Percentiles rank a stretch among this genome's conserved stretches.
phyloP scores from a whole-genome alignment of 2,797 vertebrate genomes.

The Antrozous pallidus region DNA sequence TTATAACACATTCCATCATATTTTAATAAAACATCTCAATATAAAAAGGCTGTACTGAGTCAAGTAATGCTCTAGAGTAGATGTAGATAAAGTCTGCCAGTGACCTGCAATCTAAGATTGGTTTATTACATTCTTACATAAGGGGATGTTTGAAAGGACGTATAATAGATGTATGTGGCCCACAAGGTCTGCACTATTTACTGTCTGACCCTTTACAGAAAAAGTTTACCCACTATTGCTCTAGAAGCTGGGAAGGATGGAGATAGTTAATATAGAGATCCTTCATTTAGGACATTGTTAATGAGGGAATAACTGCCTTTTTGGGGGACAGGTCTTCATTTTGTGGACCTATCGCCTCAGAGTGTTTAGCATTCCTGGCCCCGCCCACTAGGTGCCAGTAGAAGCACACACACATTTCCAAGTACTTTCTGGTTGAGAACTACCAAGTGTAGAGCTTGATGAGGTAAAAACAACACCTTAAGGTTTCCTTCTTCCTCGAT shows the following conservation, averaged over 20 bases:
- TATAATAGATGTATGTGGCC: background rate
- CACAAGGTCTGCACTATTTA: background rate
- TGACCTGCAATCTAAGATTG: background rate
- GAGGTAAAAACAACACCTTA: background rate
- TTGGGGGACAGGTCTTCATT: background rate
- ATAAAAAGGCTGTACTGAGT: background rate
- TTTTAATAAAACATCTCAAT: conserved; percentile 11
- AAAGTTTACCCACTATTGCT: background rate
- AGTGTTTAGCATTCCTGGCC: conserved; percentile 34
- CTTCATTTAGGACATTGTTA: conserved; percentile 25
- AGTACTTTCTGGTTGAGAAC: conserved; percentile 11
- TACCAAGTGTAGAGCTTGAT: conserved; percentile 15
- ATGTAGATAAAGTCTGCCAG: background rate
- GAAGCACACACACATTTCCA: conserved; percentile 7
- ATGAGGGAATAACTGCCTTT: background rate
- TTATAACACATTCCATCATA: background rate
- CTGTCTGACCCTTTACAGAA: background rate
- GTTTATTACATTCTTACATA: conserved; percentile 33
- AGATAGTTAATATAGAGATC: background rate
- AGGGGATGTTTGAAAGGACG: conserved; percentile 14
- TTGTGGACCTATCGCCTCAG: background rate
- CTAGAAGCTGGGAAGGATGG: background rate
- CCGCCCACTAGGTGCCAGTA: background rate
- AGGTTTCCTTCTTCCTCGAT: background rate
- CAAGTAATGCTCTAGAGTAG: background rate